Percentiles rank a stretch among this genome's conserved stretches.
phyloP scores from a whole-genome alignment of 2,113 vertebrate genomes.

The Macaca mulatta region DNA sequence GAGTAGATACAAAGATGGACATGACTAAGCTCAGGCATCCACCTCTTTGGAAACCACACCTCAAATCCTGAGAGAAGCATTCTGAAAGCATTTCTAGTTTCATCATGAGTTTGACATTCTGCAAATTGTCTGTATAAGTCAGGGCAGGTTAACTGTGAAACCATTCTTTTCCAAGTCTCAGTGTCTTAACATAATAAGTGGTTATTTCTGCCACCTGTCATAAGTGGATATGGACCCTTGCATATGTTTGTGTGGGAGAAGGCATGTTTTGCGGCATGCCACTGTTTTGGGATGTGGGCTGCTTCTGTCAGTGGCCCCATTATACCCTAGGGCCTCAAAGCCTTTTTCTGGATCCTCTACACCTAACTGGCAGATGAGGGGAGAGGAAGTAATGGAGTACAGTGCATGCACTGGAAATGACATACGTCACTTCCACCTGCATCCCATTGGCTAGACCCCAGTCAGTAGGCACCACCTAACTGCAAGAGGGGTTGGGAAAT shows the following conservation, averaged over 20 bases:
- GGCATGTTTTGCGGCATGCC: not conserved
- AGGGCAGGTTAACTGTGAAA: not conserved
- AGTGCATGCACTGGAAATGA: not conserved
- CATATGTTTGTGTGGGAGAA: not conserved
- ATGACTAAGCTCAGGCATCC: not conserved
- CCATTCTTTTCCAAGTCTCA: not conserved
- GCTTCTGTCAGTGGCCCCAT: not conserved
- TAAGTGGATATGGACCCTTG: not conserved
- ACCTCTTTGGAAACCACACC: not conserved
- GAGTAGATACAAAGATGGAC: not conserved
- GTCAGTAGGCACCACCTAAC: not conserved
- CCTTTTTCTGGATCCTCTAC: not conserved
- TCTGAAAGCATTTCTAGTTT: not conserved
- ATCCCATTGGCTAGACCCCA: not conserved
- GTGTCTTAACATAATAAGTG: not conserved
- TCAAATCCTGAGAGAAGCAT: not conserved
- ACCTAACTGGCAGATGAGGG: not conserved
- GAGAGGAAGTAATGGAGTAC: not conserved
- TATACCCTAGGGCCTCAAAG: not conserved
- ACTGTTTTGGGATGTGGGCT: not conserved
- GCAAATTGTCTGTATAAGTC: not conserved
- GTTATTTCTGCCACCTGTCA: not conserved
- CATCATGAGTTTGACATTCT: not conserved
- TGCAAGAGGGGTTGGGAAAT: not conserved
- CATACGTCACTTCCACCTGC: too few relatives aligned